Conservation (phyloP, 2,113 vertebrate species). For the Pelecanus crispus region DNA sequence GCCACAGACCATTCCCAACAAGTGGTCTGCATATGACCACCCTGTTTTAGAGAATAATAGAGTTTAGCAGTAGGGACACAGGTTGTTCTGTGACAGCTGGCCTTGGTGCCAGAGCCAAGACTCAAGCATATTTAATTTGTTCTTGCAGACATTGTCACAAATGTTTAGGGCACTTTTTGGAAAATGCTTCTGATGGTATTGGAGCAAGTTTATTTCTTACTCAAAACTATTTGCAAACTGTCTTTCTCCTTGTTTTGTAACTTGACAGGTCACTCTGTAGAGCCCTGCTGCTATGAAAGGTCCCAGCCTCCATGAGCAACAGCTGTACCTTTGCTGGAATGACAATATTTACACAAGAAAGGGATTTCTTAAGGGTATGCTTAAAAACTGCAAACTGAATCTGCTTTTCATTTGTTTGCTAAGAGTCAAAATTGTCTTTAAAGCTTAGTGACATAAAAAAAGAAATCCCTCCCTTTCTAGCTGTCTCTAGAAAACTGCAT, state of each 20-base stretch:
- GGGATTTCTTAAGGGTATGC: not conserved
- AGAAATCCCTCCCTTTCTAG: not conserved
- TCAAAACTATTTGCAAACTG: not conserved
- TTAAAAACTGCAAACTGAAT: not conserved
- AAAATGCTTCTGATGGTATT: not conserved
- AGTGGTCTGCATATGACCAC: not conserved
- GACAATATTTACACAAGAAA: not conserved
- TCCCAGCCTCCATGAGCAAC: not conserved
- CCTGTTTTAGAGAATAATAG: not conserved
- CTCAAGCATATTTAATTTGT: not conserved
- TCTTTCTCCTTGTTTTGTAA: not conserved
- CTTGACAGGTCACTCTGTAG: not conserved
- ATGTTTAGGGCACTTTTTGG: not conserved
- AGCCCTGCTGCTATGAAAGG: not conserved
- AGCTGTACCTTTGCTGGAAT: not conserved
- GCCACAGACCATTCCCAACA: not conserved
- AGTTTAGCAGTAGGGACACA: not conserved
- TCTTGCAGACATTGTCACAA: not conserved
- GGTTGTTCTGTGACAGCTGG: not conserved
- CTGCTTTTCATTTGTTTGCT: not conserved
- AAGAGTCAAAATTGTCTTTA: not conserved
- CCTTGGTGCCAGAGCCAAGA: not conserved
- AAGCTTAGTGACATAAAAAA: not conserved
- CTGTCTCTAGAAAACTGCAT: not conserved
- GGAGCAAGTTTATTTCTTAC: not conserved